A percentile compares a stretch with the other conserved stretches of the same genome.
These are phyloP conservation scores for Spea multiplicata DNA, from an alignment of 2,113 vertebrate genomes.

Conservation along the genomic window DNA sequence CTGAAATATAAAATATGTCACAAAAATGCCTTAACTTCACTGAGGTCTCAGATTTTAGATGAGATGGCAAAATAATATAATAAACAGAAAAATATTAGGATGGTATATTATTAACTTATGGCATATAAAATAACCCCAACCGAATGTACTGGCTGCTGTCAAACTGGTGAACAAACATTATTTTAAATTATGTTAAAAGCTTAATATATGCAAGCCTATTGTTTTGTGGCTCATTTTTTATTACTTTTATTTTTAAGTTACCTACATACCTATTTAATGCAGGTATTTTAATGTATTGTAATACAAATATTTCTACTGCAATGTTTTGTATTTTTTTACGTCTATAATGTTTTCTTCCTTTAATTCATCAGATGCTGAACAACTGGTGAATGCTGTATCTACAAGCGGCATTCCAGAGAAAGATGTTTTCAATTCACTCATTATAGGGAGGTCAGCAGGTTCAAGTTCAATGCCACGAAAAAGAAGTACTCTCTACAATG, in stretches of 20 bases:
- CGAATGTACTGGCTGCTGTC: constrained; percentile 41
- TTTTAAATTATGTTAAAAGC: no score
- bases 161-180: constrained; percentile 56
- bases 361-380: constrained; percentile 85
- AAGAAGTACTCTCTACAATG: constrained; percentile 84
- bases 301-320: constrained; percentile 3
- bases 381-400: constrained; percentile 75
- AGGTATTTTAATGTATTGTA: no score
- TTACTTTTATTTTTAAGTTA: no score
- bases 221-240: no score
- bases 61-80: constrained; percentile 38
- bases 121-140: no score
- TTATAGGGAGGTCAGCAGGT: constrained; percentile 90
- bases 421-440: constrained; percentile 99
- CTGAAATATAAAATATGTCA: constrained; percentile 51
- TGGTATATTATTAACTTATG: no score
- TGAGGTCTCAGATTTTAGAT: constrained; percentile 51
- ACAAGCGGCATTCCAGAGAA: constrained; percentile 94
- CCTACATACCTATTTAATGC: no score
- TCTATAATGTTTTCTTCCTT: constrained; percentile 64
- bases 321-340: constrained; percentile 41
- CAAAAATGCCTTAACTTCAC: constrained; percentile 35
- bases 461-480: constrained; percentile 98
- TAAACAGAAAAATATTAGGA: constrained; percentile 51
- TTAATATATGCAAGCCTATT: no score